These are phyloP conservation scores for Orchesella flavescens DNA, from an alignment of 2,888 invertebrate species.

Conservation along the genomic window DNA sequence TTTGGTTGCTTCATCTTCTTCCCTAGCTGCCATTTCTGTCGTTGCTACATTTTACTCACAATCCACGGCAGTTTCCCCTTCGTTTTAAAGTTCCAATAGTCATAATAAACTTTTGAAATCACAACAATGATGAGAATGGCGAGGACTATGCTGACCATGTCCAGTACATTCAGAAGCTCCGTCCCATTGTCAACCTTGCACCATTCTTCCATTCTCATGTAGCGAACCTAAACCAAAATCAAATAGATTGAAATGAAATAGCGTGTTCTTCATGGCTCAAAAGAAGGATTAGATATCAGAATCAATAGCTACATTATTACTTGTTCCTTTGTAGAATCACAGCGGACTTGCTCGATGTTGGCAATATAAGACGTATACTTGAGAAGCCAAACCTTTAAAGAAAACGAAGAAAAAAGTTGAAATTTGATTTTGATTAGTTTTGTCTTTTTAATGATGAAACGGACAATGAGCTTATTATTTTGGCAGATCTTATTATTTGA, in stretches of 20 bases:
- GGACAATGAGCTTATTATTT: conserved; percentile 4
- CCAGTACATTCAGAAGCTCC: conserved; percentile 75
- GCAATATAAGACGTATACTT: conserved; percentile 80
- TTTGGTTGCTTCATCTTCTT: background rate
- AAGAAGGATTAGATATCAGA: too few relatives aligned
- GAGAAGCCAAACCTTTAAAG: conserved; percentile 75
- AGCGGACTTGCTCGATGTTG: conserved; percentile 82
- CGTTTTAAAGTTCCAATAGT: conserved; percentile 86
- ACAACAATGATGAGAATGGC: conserved; percentile 82
- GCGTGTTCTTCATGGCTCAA: too few relatives aligned
- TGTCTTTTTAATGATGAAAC: background rate
- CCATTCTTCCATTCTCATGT: conserved; percentile 70
- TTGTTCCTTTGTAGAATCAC: conserved; percentile 78
- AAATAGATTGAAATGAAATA: too few relatives aligned
- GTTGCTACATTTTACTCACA: conserved; percentile 80
- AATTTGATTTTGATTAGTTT: too few relatives aligned
- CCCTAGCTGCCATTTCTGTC: too few relatives aligned
- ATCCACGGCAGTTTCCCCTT: conserved; percentile 89
- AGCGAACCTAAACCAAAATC: conserved; percentile 63
- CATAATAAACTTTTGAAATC: conserved; percentile 84
- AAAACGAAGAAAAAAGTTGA: background rate
- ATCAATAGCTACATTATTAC: conserved; percentile 54
- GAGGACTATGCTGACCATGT: conserved; percentile 83
- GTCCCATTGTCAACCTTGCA: conserved; percentile 66
- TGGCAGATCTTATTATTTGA: background rate